Evolutionary conservation across 2,113 vertebrate genomes (phyloP).

Genomic region (Grammomys dolichurus): DNA sequence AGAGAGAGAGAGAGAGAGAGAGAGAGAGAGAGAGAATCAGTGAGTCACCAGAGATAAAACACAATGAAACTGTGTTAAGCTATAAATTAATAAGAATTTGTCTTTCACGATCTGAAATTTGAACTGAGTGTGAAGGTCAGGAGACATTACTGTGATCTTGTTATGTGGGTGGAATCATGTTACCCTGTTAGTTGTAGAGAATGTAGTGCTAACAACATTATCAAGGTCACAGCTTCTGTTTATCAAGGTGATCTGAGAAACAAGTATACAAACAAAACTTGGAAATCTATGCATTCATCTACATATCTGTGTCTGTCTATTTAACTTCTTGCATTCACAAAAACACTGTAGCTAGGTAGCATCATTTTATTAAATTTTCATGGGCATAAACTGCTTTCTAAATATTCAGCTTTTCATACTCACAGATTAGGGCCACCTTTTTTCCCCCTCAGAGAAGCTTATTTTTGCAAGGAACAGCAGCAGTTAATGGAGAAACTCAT

Average conservation of each 20-base stretch:
- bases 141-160: background rate
- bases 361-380: background rate
- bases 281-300: background rate
- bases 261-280: background rate
- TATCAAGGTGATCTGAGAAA: background rate
- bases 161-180: background rate
- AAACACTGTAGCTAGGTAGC: background rate
- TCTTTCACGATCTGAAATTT: background rate
- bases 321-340: background rate
- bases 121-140: background rate
- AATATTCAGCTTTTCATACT: background rate
- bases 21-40: no score
- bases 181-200: no score
- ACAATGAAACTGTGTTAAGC: background rate
- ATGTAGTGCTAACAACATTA: background rate
- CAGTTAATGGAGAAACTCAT: background rate
- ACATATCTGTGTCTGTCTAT: background rate
- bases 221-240: background rate
- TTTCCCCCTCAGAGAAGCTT: background rate
- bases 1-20: no score
- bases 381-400: background rate
- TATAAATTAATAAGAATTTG: background rate
- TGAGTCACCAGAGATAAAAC: background rate
- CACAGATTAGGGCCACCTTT: background rate
- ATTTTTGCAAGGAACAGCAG: background rate